These are phyloP conservation scores for Diceros bicornis DNA, from an alignment of 2,797 vertebrate genomes.

Conservation along the genomic window DNA sequence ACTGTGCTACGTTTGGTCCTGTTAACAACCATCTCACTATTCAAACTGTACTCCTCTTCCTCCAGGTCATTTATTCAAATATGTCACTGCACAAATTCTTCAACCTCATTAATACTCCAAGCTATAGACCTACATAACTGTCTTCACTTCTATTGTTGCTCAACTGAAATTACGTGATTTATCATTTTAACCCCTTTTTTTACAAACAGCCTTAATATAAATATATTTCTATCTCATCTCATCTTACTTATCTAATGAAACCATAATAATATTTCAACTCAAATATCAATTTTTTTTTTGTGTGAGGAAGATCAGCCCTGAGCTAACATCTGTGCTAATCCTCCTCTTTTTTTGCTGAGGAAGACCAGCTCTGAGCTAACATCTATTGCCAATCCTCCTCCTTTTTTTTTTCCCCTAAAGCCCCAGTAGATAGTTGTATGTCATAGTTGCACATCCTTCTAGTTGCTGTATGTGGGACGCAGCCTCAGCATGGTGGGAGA, in stretches of 20 bases:
- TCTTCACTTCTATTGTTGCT: not conserved
- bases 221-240: not conserved
- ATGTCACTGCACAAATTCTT: not conserved
- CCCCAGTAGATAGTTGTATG: no score
- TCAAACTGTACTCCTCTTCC: not conserved
- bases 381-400: no score
- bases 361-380: no score
- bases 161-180: not conserved
- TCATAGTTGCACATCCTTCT: no score
- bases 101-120: not conserved
- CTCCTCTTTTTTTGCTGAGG: no score
- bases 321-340: no score
- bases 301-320: no score
- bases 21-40: not conserved
- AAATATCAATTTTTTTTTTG: not conserved
- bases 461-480: no score
- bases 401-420: no score
- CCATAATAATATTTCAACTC: not conserved
- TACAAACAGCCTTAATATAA: not conserved
- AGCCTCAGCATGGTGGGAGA: no score
- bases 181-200: not conserved
- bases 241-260: not conserved
- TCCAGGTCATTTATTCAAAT: not conserved
- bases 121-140: not conserved
- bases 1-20: not conserved